Evolutionary conservation across 1,140 invertebrate genomes (phyloP), one percentile per base, ranked within the genome.

Genomic region (Drosophila simulans): DNA sequence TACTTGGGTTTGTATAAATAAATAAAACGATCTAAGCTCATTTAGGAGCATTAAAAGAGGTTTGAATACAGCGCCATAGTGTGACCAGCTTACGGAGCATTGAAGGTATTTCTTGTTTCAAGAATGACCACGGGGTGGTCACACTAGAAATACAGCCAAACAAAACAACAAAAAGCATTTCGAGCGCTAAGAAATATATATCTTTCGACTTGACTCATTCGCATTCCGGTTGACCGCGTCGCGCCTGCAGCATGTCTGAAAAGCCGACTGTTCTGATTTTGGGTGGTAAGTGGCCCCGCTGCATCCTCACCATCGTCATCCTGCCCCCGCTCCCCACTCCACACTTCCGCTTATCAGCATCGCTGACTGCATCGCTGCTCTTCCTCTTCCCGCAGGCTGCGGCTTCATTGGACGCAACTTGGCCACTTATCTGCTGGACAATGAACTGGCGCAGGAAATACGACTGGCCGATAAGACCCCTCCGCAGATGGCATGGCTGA

Each of bases 401-500:
- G 97, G 97, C 77, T 98, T 98, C 92, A 97, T 98, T 91, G 97
- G 97, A 60, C 95, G 97, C 81, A 96, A 98, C 93, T 93, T 98
- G 69, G 95, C 97, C 54, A 94, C 96, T 62, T 97, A 96, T 93
- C 93, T 98, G 79, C 93, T 98, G 75, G 94, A 94, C 52, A 96
- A 97, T 93, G 94, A 97, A 80, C 92, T 97, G 76, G 95, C 95
- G 39, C 95, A 95, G 70, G 93, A 94, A 91, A 92, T 98, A 40
- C 94, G 96, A 83, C 95, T 98, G 51, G 96, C 97, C 64, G 97
- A 98, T 93, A 98, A 98, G 93, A 97, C 97, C 15, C 97, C 97
- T 27, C 97, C 97, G 2, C 96, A 97, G 92, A 96, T 97, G 80
- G 97, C 97, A 4, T 98, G 97, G 96, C 92, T 98, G 5, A 98